phyloP scores from a whole-genome alignment of 2,113 vertebrate species.

The Telmatochromis bifrenatus region DNA sequence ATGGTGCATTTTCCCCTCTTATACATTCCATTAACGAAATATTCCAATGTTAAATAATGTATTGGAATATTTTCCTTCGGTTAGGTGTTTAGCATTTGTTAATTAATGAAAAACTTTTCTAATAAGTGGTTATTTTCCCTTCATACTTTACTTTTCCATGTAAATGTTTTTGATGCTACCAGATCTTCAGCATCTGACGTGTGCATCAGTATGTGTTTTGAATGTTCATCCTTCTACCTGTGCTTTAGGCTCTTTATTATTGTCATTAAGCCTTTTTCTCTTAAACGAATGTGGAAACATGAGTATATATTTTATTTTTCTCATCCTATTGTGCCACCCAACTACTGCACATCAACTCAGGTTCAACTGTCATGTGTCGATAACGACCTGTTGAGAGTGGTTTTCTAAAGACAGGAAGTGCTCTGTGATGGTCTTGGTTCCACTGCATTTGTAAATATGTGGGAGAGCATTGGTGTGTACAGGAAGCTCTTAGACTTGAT shows the following conservation, averaged over 20 bases:
- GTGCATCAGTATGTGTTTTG: neutral
- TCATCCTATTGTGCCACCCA: slow-evolving; percentile 36
- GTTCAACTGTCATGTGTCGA: slow-evolving; percentile 11
- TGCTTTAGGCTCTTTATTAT: neutral
- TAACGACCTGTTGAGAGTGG: neutral
- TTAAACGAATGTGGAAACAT: slow-evolving; percentile 58
- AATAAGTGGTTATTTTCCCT: neutral
- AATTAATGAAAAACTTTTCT: neutral
- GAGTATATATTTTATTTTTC: neutral
- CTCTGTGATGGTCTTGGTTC: neutral
- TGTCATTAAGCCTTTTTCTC: slow-evolving; percentile 44
- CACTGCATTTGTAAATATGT: neutral
- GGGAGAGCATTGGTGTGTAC: neutral
- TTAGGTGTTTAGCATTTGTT: neutral
- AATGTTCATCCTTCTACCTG: slow-evolving; percentile 29
- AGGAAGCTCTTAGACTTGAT: neutral
- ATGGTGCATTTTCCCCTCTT: slow-evolving; percentile 23
- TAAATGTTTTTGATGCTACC: neutral
- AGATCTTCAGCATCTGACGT: neutral
- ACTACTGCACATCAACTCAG: slow-evolving; percentile 55
- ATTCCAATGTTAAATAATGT: neutral
- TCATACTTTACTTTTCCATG: neutral
- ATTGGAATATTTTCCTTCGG: neutral
- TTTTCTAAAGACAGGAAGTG: neutral
- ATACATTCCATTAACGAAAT: slow-evolving; percentile 18